A percentile compares a stretch with the other conserved stretches of the same genome.
phyloP scores from a whole-genome alignment of 2,113 vertebrate genomes.

The Bettongia penicillata region DNA sequence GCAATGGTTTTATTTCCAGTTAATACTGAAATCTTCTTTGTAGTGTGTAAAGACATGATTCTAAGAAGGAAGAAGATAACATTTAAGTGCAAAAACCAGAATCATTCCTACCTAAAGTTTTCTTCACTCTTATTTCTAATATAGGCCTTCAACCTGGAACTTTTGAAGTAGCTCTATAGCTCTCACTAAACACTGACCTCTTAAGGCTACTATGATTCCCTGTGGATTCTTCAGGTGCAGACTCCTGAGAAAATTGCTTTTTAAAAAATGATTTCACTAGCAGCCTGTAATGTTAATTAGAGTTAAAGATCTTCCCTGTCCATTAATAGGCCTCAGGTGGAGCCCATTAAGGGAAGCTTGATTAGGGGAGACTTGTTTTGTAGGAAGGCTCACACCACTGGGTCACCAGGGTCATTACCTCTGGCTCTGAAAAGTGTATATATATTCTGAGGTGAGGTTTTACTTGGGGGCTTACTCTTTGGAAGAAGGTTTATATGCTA shows the following conservation, averaged over 20 bases:
- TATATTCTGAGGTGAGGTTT: no score
- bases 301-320: no score
- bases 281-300: no score
- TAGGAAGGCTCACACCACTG: no score
- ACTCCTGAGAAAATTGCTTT: not conserved
- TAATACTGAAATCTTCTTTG: not conserved
- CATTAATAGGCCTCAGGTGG: no score
- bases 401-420: no score
- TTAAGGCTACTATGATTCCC: not conserved
- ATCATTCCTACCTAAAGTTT: not conserved
- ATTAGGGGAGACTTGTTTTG: no score
- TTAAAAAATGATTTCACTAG: not conserved
- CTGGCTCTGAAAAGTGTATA: no score
- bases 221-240: not conserved
- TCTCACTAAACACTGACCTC: not conserved
- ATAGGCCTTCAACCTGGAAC: not conserved
- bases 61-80: not conserved
- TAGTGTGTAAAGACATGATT: not conserved
- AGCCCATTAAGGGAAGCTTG: no score
- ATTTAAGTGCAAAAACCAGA: not conserved
- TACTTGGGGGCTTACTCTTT: no score
- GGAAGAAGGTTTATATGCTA: no score
- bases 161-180: not conserved
- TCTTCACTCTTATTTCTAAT: not conserved
- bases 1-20: not conserved